These are phyloP conservation scores for Medauroidea extradentata DNA, from an alignment of 1,140 invertebrate genomes.

Conservation along the genomic window DNA sequence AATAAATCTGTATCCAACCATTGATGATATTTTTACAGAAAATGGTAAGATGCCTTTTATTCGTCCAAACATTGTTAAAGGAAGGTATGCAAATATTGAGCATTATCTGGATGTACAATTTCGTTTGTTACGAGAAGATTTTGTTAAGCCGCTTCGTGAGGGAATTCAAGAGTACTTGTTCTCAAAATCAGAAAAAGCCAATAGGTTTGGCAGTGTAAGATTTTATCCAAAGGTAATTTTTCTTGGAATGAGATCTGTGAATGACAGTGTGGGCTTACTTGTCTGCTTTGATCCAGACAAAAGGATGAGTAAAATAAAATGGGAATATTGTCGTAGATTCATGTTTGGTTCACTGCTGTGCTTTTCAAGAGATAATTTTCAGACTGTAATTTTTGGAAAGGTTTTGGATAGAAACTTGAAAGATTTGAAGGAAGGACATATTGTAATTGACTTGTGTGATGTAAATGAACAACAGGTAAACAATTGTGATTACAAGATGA, in stretches of 20 bases:
- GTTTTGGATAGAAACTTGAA: conserved; percentile 54
- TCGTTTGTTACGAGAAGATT: conserved; percentile 69
- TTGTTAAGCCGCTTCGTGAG: conserved; percentile 53
- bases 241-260: conserved; percentile 31
- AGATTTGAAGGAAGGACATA: conserved; percentile 28
- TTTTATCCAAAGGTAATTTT: conserved; percentile 25
- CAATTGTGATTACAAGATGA: conserved; percentile 50
- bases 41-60: conserved; percentile 40
- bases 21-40: conserved; percentile 24
- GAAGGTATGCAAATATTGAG: conserved; percentile 55
- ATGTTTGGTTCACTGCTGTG: conserved; percentile 69
- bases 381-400: conserved; percentile 59
- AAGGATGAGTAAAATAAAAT: conserved; percentile 24
- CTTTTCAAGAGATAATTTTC: conserved; percentile 63
- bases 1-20: conserved; percentile 1
- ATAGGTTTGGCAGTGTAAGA: conserved; percentile 30
- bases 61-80: conserved; percentile 54
- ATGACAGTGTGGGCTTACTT: conserved; percentile 7
- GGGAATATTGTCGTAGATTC: conserved; percentile 52
- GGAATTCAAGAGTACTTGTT: conserved; percentile 45
- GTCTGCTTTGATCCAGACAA: conserved; percentile 16
- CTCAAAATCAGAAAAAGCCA: not conserved
- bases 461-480: conserved; percentile 38
- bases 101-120: conserved; percentile 78
- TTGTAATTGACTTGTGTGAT: conserved; percentile 17